These are phyloP conservation scores for Drosophila cardini DNA, from an alignment of 1,140 invertebrate genomes.

Conservation along the genomic window DNA sequence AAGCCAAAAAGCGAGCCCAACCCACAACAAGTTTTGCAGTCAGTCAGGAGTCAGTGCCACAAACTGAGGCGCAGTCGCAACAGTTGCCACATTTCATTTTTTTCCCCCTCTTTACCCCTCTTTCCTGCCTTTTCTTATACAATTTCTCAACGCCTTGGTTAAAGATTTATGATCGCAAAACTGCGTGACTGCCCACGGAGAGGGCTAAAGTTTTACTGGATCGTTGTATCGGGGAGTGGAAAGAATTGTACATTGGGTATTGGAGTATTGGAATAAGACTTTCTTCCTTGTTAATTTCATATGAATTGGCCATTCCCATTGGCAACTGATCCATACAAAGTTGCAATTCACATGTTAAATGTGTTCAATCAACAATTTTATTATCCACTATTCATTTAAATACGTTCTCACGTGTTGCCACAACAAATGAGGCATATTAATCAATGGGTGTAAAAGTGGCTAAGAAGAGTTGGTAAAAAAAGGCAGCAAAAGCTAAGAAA, in stretches of 20 bases:
- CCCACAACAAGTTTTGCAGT: slow-evolving; percentile 20
- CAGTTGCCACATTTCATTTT: slow-evolving; percentile 35
- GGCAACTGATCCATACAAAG: slow-evolving; percentile 17
- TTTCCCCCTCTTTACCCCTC: no score
- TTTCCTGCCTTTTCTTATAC: slow-evolving; percentile 40
- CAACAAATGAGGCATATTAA: slow-evolving; percentile 45
- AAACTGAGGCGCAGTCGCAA: slow-evolving; percentile 50
- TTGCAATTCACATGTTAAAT: slow-evolving; percentile 65
- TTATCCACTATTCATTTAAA: slow-evolving; percentile 67
- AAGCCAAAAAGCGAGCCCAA: slow-evolving; percentile 16
- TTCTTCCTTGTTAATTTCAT: slow-evolving; percentile 72
- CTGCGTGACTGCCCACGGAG: slow-evolving; percentile 72
- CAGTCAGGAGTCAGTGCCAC: slow-evolving; percentile 27
- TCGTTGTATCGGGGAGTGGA: slow-evolving; percentile 8
- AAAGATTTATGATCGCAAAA: slow-evolving; percentile 70
- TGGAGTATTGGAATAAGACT: slow-evolving; percentile 35
- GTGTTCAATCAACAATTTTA: slow-evolving; percentile 76
- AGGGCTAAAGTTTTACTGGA: slow-evolving; percentile 2
- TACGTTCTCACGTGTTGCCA: slow-evolving; percentile 45
- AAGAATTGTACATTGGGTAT: neutral
- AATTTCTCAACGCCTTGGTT: slow-evolving; percentile 74
- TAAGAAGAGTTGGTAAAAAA: neutral
- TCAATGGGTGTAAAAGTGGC: slow-evolving; percentile 10
- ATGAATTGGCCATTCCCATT: slow-evolving; percentile 51
- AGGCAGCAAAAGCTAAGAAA: neutral